Evolutionary conservation across 2,797 vertebrate genomes (phyloP).

Genomic region (Psittacula echo): DNA sequence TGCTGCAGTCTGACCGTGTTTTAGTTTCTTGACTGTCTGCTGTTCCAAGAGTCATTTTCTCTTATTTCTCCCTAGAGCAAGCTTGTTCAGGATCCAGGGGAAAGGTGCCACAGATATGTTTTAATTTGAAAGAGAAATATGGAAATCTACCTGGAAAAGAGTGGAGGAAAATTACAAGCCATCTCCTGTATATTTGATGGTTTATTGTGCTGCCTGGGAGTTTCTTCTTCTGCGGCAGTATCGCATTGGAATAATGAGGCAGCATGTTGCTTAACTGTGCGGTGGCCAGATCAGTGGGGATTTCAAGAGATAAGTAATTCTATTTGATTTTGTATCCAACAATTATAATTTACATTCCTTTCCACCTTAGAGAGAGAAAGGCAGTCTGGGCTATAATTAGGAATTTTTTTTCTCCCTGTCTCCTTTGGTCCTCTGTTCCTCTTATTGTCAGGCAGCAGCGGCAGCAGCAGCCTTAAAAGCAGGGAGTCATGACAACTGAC

Average conservation of each 20-base stretch:
- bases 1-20: neutral
- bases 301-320: conserved; percentile 66
- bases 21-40: neutral
- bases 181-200: neutral
- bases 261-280: conserved; percentile 28
- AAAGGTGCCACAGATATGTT: neutral
- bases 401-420: neutral
- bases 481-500: conserved; percentile 65
- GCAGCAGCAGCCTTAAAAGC: conserved; percentile 47
- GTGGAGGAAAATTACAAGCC: neutral
- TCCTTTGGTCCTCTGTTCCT: conserved; percentile 33
- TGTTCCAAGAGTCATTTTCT: neutral
- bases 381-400: conserved; percentile 58
- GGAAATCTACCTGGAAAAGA: neutral
- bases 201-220: neutral
- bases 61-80: neutral
- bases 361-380: conserved; percentile 32
- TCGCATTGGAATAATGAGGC: conserved; percentile 58
- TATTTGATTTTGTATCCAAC: conserved; percentile 61
- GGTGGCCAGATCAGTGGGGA: conserved; percentile 51
- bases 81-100: neutral
- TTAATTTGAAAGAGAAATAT: neutral
- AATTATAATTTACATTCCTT: conserved; percentile 56
- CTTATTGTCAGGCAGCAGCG: neutral
- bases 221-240: conserved; percentile 35